Base-by-base conservation (phyloP, 1,140 invertebrate species). In the Ceratina australensis region DNA sequence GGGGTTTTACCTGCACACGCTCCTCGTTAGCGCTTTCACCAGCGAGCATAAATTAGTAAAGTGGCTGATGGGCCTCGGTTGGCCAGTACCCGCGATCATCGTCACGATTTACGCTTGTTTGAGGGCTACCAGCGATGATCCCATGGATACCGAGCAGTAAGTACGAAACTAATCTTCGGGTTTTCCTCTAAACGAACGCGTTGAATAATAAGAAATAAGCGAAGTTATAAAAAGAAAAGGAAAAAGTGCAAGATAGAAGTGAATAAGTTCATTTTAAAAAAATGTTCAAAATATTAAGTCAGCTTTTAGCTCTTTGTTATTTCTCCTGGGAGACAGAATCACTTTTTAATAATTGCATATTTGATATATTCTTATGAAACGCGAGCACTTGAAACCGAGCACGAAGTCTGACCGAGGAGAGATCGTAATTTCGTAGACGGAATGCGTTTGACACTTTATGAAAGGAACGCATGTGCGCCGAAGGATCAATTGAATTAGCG, bases 1-100 rank as follows among this genome's bases (percentile, higher is more conserved):
- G 91, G 98, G 98, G 0, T 94, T 99, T 63, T 99, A 99, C 91
- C 93, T 99, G 56, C 98, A 98, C 90, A 98, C 98, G 0, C 93
- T 99, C 59, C 94, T 99, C 0, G 97, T 98, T 1, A 95, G 95
- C 63, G 96, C 98, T 1, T 99, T 99, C 91, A 96, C 97, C 22
- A 96, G 96, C 7, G 97, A 98, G 90, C 95, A 96, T 69, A 94
- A 95, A 77, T 93, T 99, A 24, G 93, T 98, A 49, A 95, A 95
- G 82, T 96, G 95, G 91, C 95, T 98, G 87, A 95, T 96, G 88
- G 92, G 94, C 22, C 94, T 97, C 47, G 98, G 98, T 59, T 99
- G 98, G 98, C 94, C 95, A 33, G 92, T 95, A 26, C 97, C 97
- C 0, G 92, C 94, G n/a, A 87, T 95, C 26, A 94, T 96, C 33